Evolutionary conservation across 2,797 vertebrate species (phyloP), one percentile per base, ranked within the genome.

Genomic region (Leptodactylus fallax): DNA sequence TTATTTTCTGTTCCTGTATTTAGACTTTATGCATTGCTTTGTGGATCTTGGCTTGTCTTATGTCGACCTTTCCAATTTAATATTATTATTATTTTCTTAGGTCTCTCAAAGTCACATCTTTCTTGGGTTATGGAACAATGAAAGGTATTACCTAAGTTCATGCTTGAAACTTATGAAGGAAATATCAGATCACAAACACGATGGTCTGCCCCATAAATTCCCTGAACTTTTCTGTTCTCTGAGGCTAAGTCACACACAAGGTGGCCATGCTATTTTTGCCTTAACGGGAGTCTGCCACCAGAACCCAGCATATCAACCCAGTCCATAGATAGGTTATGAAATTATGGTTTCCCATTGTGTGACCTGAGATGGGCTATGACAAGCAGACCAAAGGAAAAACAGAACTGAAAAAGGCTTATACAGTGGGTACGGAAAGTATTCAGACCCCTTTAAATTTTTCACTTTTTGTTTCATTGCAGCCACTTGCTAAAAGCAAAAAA

Each of bases 1-100:
- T 83, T 55, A 71, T 81, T 65, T 81, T 19, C 27, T 81, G 79
- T 81, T 49, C 45, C 27, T 58, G 25, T 56, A 61, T 80, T 80
- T 80, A 80, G 27, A 80, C 58, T 61, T 36, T 74, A 27, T 27
- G 55, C 23, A 10, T 56, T 69, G 27, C 49, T 69, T 56, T 56
- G 53, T 83, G 19, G 12, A 83, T 72, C n/a, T 45, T 56, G 65
- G 25, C 49, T 58, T n/a, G 51, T 65, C 16, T 55, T 21, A 21
- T 69, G 16, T 2, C 7, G 3, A 27, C 25, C 56, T 80, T 60
- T 60, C 55, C 16, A 80, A 77, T 77, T 23, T 77, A 49, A 49
- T 10, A 53, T 51, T 23, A 53, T 53, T 77, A 53, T 77, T 80
- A 63, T 61, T 63, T 61, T 80, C 12, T 63, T 11, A 21, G 2